Conservation (phyloP, 2,113 vertebrate species). For the Cyanoderma ruficeps region DNA sequence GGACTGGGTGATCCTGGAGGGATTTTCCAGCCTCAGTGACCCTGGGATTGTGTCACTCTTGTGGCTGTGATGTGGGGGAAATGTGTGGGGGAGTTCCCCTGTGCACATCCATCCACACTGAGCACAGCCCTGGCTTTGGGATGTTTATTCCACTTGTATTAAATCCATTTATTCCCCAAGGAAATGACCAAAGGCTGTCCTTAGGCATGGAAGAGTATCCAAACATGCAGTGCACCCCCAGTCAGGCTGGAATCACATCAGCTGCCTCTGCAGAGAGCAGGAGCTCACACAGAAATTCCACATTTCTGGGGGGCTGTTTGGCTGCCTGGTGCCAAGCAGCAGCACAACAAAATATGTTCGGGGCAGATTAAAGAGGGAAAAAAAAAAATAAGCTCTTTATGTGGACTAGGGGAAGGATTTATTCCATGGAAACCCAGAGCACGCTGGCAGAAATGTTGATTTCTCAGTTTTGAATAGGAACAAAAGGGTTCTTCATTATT, state of each 20-base stretch:
- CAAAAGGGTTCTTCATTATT: background rate
- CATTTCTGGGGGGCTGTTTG: background rate
- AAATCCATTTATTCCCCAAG: background rate
- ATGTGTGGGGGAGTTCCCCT: accelerated
- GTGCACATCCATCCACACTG: accelerated
- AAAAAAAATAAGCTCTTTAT: background rate
- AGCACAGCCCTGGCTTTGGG: background rate
- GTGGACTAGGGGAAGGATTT: background rate
- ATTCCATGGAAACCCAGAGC: background rate
- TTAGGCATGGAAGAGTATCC: background rate
- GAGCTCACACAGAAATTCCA: background rate
- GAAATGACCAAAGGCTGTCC: background rate
- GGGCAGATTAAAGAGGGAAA: background rate
- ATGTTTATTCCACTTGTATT: background rate
- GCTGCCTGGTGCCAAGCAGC: background rate
- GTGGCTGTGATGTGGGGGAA: background rate
- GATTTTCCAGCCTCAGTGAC: background rate
- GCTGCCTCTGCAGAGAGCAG: background rate
- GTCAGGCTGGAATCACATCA: background rate
- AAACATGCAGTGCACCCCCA: background rate
- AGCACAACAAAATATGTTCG: background rate
- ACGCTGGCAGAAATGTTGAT: background rate
- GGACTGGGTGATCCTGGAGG: no score
- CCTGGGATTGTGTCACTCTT: background rate
- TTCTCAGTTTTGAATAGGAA: background rate